A percentile compares a stretch with the other conserved stretches of the same genome.
These are phyloP conservation scores for Gobiocypris rarus DNA, from an alignment of 2,113 vertebrate species.

Conservation along the genomic window DNA sequence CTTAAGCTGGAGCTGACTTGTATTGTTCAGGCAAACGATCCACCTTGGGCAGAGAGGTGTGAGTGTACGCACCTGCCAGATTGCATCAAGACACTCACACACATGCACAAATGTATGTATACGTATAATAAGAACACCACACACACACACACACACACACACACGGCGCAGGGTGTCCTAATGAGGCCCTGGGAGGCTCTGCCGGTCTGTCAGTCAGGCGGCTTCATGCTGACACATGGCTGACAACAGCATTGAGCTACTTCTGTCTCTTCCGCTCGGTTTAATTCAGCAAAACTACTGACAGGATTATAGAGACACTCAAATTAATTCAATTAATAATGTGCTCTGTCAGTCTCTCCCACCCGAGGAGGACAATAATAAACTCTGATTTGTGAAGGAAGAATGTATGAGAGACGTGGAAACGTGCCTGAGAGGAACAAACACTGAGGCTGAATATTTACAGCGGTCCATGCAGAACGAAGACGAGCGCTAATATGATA, in stretches of 20 bases:
- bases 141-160: slow-evolving; percentile 41
- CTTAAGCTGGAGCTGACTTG: slow-evolving; percentile 18
- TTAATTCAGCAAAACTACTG: slow-evolving; percentile 35
- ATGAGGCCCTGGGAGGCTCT: slow-evolving; percentile 80
- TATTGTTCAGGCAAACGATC: slow-evolving; percentile 58
- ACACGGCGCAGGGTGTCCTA: slow-evolving; percentile 73
- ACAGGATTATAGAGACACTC: slow-evolving; percentile 24
- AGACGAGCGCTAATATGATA: background rate
- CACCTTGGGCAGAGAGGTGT: slow-evolving; percentile 51
- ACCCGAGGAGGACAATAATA: background rate
- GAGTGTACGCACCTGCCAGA: slow-evolving; percentile 41
- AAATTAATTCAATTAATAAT: slow-evolving; percentile 37
- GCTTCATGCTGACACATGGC: slow-evolving; percentile 76
- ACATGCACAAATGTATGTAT: slow-evolving; percentile 35
- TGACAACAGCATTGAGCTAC: slow-evolving; percentile 77
- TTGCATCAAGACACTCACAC: slow-evolving; percentile 37
- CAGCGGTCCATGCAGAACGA: background rate
- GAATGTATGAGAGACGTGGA: slow-evolving; percentile 6
- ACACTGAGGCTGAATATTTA: slow-evolving; percentile 9
- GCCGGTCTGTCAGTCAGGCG: slow-evolving; percentile 78
- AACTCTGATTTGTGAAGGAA: slow-evolving; percentile 21
- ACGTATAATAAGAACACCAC: slow-evolving; percentile 32
- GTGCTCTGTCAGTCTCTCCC: slow-evolving; percentile 7
- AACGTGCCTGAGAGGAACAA: background rate
- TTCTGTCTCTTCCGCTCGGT: slow-evolving; percentile 55